Percentiles rank a stretch among this genome's conserved stretches.
These are phyloP conservation scores for Siniperca obscura DNA, from an alignment of 2,797 vertebrate genomes.

Conservation along the genomic window DNA sequence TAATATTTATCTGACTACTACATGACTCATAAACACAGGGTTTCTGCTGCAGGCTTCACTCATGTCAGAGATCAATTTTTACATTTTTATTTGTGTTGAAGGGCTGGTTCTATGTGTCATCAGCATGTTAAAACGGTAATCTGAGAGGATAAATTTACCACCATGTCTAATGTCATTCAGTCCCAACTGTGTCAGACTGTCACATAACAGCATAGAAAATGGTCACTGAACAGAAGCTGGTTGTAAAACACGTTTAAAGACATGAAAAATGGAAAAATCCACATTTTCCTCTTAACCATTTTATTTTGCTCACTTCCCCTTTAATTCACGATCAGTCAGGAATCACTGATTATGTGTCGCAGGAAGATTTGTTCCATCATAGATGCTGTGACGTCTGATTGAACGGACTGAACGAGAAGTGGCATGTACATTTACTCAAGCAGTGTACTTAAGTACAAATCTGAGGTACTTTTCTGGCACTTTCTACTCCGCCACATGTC, in stretches of 20 bases:
- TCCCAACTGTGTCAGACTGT: neutral
- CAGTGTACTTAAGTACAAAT: too few relatives aligned
- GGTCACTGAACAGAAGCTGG: neutral
- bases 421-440: too few relatives aligned
- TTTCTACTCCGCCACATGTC: too few relatives aligned
- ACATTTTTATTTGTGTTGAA: neutral
- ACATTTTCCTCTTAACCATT: neutral
- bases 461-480: too few relatives aligned
- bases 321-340: too few relatives aligned
- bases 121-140: neutral
- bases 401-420: too few relatives aligned
- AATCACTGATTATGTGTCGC: too few relatives aligned
- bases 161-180: neutral
- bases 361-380: too few relatives aligned
- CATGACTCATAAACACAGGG: slow-evolving; percentile 1
- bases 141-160: slow-evolving; percentile 4
- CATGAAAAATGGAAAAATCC: too few relatives aligned
- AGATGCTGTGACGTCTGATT: too few relatives aligned
- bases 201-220: neutral
- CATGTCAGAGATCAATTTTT: neutral
- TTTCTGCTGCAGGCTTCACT: neutral
- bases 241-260: neutral
- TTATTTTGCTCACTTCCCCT: too few relatives aligned
- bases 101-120: neutral
- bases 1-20: neutral